Base-by-base conservation (phyloP, 2,888 invertebrate genomes). In the Agrochola litura region DNA sequence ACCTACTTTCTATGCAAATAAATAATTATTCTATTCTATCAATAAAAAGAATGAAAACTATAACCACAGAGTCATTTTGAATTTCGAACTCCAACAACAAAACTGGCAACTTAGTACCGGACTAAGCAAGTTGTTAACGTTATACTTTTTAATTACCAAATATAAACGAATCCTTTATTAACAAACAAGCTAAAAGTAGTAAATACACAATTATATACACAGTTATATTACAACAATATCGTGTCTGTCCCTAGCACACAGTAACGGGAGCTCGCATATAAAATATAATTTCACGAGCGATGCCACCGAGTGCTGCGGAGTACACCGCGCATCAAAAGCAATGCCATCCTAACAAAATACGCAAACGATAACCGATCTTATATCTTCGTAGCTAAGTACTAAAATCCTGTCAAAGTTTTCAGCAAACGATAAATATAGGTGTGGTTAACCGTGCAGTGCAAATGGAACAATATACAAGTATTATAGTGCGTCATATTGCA, bases 231-330 rank as follows among this genome's bases (percentile, higher is more conserved):
- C 71, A 73, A 76, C 82, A 78, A 85, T 81, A 85, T 76, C 46
- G 58, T 77, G 70, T 77, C 68, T 46, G 19, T 58, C 64, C 61
- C 58, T 70, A 76, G 73, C 73, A 73, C 54, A 65, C 58, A 75
- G 70, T 88, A 76, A 75, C 81, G 65, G 58, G 74, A 68, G 69
- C 73, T 73, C 70, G 76, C 76, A 77, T 79, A 88, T 86, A 88
- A 86, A 89, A 88, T 88, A 89, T 82, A 89, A 85, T 88, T 89
- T 82, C 76, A 86, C 86, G 79, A 86, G 67, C 76, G 58, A 73
- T 79, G 79, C 82, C 77, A 81, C 74, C 83, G 84, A 86, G 73
- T 86, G 84, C 67, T 74, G 71, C 75, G 64, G 73, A 79, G 83
- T 87, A 85, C 86, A 81, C 67, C 46, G 68, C 75, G 70, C 77